Base-by-base conservation (phyloP, 2,888 invertebrate genomes). In the Petrolisthes manimaculis region DNA sequence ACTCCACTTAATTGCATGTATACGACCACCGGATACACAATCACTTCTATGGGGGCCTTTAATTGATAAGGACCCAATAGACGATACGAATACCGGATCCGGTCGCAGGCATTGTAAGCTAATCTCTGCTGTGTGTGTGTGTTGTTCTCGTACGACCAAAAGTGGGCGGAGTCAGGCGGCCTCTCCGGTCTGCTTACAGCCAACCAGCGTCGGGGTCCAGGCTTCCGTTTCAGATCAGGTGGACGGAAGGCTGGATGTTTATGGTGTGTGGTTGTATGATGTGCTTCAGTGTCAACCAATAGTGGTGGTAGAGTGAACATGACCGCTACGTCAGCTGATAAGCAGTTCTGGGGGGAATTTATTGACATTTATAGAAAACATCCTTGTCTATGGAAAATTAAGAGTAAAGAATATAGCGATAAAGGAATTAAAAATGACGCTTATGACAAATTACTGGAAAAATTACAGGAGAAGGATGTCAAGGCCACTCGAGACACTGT, bases 401-500 rank as follows among this genome's bases (percentile, higher is more conserved):
- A 74, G 55, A 77, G 77, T 61, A 84, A 55, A 84, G 14, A 24
- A 9, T 84, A 84, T 71, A 21, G 21, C 0, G 77, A 84, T 9
- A 54, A 21, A 67, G 24, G 24, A 8, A 69, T 24, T 14, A 83
- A 69, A 53, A 54, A 18, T 21, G 18, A 9, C n/a, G 77, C 84
- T n/a, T 84, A 84, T 24, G 56, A 77, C 14, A 77, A 61, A 56
- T 71, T 84, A 12, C n/a, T 61, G 18, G 56, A 55, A 54, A 84
- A 84, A 55, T 8, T 84, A 71, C 69, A 37, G 53, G 84, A 84
- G 55, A 67, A 67, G 75, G 84, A 84, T n/a, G 54, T 75, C 37
- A 14, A 24, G 84, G 84, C 84, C 9, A 53, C 21, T 24, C 74
- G 84, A 51, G 84, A 75, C 8, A 21, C 53, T 18, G 83, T 83